These are phyloP conservation scores for Macrocentrus cingulum DNA, from an alignment of 1,140 invertebrate genomes.

Conservation along the genomic window DNA sequence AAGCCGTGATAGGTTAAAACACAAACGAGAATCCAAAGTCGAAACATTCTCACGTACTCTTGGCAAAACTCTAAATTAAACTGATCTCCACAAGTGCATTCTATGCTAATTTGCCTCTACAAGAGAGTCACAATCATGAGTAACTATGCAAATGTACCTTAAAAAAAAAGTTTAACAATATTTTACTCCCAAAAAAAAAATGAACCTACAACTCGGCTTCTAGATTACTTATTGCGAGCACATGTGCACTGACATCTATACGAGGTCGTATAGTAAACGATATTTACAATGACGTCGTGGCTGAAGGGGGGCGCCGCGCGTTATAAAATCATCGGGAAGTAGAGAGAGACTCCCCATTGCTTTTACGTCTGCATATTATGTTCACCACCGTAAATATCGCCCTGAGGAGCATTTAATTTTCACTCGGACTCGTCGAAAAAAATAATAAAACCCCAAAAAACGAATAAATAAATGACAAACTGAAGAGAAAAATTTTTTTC, in stretches of 20 bases:
- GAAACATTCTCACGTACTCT: conserved; percentile 23
- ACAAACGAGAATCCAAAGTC: conserved; percentile 14
- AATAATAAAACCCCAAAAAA: background rate
- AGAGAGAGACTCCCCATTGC: conserved; percentile 47
- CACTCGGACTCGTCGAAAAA: conserved; percentile 15
- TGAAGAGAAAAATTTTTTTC: no score
- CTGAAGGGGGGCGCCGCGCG: no score
- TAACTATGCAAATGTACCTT: background rate
- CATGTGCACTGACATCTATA: conserved; percentile 44
- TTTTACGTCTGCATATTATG: conserved; percentile 47
- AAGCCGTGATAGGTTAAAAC: conserved; percentile 25
- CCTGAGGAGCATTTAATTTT: conserved; percentile 43
- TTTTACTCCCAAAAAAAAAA: background rate
- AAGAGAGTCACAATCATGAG: background rate
- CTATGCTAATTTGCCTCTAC: conserved; percentile 14
- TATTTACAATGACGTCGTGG: conserved; percentile 56
- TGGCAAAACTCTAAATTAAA: conserved; percentile 17
- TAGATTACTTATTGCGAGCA: background rate
- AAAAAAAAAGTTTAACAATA: background rate
- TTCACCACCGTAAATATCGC: conserved; percentile 43
- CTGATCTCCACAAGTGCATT: conserved; percentile 3
- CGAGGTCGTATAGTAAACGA: conserved; percentile 50
- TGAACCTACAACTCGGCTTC: no score
- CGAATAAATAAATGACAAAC: no score
- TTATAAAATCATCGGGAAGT: conserved; percentile 47